Conservation (phyloP, 2,888 invertebrate species). For the Drosophila paranaensis region DNA sequence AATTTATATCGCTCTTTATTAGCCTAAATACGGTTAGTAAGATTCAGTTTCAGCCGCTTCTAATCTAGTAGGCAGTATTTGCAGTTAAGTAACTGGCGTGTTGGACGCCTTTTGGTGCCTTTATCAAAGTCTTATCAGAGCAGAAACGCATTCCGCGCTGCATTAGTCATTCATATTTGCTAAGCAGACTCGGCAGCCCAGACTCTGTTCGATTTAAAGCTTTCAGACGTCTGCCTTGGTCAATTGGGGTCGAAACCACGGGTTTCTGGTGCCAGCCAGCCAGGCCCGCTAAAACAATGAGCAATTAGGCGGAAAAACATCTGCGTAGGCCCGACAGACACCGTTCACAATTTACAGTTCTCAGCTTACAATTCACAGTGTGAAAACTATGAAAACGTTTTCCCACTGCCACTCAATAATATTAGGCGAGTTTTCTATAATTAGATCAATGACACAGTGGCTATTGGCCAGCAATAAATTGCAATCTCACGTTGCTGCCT, state of each 20-base stretch:
- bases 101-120: not conserved
- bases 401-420: not conserved
- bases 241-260: slow-evolving; percentile 32
- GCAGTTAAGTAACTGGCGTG: slow-evolving; percentile 27
- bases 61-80: slow-evolving; percentile 43
- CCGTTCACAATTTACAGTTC: slow-evolving; percentile 1
- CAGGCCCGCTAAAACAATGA: slow-evolving; percentile 50
- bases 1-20: slow-evolving; percentile 32
- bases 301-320: slow-evolving; percentile 62
- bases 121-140: slow-evolving; percentile 48
- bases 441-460: not conserved
- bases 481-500: not conserved
- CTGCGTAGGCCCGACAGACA: slow-evolving; percentile 56
- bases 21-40: not conserved
- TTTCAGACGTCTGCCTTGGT: slow-evolving; percentile 25
- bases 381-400: not conserved
- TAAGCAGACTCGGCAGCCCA: slow-evolving; percentile 25
- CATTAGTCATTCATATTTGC: slow-evolving; percentile 44
- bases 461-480: not conserved
- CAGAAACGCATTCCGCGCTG: slow-evolving; percentile 42
- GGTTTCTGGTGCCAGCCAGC: slow-evolving; percentile 35
- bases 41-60: slow-evolving; percentile 11
- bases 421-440: not conserved
- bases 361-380: slow-evolving; percentile 5
- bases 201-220: slow-evolving; percentile 34